Base-by-base conservation (phyloP, 2,888 invertebrate genomes). In the Ophion ellenae region DNA sequence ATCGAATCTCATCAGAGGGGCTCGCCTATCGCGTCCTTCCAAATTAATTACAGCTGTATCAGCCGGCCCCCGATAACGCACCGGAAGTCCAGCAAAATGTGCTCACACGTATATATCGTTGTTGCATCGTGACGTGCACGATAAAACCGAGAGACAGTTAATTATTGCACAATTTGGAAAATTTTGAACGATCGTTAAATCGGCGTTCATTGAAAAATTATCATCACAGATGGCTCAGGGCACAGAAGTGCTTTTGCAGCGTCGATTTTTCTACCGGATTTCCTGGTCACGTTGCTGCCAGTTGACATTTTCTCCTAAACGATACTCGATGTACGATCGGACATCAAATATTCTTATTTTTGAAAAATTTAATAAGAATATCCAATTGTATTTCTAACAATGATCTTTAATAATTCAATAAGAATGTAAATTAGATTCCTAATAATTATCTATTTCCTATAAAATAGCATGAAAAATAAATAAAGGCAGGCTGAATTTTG, bases 21-120 rank as follows among this genome's bases (percentile, higher is more conserved):
- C 59, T 14, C 70, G 63, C 20, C 36, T 79, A 79, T 57, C 53
- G 47, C 45, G 24, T 71, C 71, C 71, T 61, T 11, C 69, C n/a
- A 71, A 79, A 82, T 79, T 75, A 79, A 85, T 78, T 70, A 64
- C 53, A 40, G n/a, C 3, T 24, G n/a, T 28, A 67, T 69, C 61
- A 75, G 59, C n/a, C 36, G 47, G 17, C 53, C 61, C 24, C 61
- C 59, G 76, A 67, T 63, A 32, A 67, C 47, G 14, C 32, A 47
- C 47, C 11, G 45, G 10, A 69, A 59, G 11, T 59, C 59, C 24
- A 7, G 11, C 45, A 5, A 10, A 28, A 67, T 2, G 4, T 59
- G 17, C 17, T 32, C 40, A 20, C 24, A 47, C 9, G 7, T 32
- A 24, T 28, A 70, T 24, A 20, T 24, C 53, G 24, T 70, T 70